Evolutionary conservation across 1,140 invertebrate species (phyloP).

Genomic region (Leptopilina boulardi): DNA sequence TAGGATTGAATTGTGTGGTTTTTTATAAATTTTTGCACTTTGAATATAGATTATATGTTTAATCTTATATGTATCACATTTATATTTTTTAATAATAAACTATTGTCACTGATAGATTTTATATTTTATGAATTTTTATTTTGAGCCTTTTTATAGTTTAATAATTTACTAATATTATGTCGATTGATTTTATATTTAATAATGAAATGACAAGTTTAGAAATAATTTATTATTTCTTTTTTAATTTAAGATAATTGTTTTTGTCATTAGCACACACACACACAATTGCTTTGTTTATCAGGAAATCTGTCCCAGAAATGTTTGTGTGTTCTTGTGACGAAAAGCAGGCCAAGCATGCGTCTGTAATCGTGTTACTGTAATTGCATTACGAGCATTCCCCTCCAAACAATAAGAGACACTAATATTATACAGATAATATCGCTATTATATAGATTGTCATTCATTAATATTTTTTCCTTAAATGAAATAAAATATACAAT

Average conservation of each 20-base stretch:
- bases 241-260: background rate
- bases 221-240: background rate
- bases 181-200: background rate
- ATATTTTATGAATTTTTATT: background rate
- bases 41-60: conserved; percentile 3
- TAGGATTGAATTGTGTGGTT: background rate
- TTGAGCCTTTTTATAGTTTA: background rate
- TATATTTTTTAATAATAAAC: conserved; percentile 11
- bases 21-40: background rate
- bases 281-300: conserved; percentile 46
- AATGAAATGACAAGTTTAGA: no score
- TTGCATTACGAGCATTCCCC: conserved; percentile 52
- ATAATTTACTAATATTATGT: no score
- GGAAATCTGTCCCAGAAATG: conserved; percentile 20
- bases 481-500: background rate
- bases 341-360: conserved; percentile 53
- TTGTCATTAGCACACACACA: no score
- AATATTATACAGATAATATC: conserved; percentile 38
- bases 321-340: conserved; percentile 52
- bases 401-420: conserved; percentile 49
- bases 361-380: conserved; percentile 62
- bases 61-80: conserved; percentile 16
- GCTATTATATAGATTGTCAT: conserved; percentile 41
- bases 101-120: background rate
- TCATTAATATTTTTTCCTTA: conserved; percentile 17